Evolutionary conservation across 92 coral and sea anemone genomes (phyloP), one percentile per base, ranked within the genome.

Genomic region (Phenganax stokvisi): DNA sequence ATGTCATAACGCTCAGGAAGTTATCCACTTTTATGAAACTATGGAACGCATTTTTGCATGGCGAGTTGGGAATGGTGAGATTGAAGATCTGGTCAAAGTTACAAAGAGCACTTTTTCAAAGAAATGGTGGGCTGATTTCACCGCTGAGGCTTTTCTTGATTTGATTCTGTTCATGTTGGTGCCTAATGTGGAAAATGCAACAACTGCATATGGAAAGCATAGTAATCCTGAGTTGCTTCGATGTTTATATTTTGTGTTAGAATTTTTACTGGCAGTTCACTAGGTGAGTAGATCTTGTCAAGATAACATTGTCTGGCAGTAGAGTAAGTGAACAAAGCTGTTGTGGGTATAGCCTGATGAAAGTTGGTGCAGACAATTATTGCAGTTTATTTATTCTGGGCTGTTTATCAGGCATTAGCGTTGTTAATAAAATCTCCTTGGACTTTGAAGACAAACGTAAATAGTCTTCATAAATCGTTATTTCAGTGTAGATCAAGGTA

Each of bases 111-210:
- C 88, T 79, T 92, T 92, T 84, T 96, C 96, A 8, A 92, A 92
- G 90, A 92, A 92, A 76, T 73, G 90, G 77, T 92, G 97, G 97
- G 88, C 96, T 0, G 97, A 92, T 75, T 77, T 90, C 54, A 84
- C 93, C 0, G 83, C 85, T 63, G 90, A 88, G 6, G 92, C 85
- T 47, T 72, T 92, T 20, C 89, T 90, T 72, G 84, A 76, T 0
- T 87, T 92, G n/a, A 79, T 92, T 57, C 56, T 84, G 51, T 84
- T 88, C 60, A 70, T 92, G 66, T 61, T 92, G 68, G 87, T 83
- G 52, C 97, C 97, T 1, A 85, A 84, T 10, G 72, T 31, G 2
- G 55, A 57, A 25, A 37, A 29, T 1, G 56, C 15, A 25, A 37
- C 3, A 5, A 27, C 72, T 20, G 74, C n/a, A 47, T 64, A 54